phyloP scores from a whole-genome alignment of 2,797 vertebrate genomes.

The Lithobates pipiens region DNA sequence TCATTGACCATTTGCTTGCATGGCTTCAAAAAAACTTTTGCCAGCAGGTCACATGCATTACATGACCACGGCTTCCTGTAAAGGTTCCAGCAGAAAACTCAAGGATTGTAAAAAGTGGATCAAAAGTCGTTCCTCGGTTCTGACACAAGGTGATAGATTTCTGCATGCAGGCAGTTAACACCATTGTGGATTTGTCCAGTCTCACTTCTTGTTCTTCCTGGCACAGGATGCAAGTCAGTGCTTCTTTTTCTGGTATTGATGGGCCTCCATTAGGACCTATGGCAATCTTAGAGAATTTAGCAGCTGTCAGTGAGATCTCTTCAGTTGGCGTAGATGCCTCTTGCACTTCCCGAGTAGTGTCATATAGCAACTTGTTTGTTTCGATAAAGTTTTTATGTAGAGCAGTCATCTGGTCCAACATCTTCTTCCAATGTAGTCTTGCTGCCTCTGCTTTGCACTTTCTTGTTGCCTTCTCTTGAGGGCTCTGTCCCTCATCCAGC shows the following conservation, averaged over 20 bases:
- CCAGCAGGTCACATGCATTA: too few species aligned
- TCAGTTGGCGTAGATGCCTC: conserved; percentile 78
- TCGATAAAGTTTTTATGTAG: conserved; percentile 99
- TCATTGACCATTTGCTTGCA: conserved; percentile 90
- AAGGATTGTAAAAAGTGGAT: too few species aligned
- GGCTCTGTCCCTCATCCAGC: conserved; percentile 81
- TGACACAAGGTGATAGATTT: conserved; percentile 95
- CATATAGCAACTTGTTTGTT: conserved; percentile 94
- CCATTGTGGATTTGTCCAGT: conserved; percentile 89
- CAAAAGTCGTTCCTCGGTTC: conserved; percentile 84
- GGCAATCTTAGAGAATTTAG: conserved; percentile 82
- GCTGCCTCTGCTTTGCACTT: conserved; percentile 97
- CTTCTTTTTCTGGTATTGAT: conserved; percentile 83
- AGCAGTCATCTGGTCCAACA: conserved; percentile 99
- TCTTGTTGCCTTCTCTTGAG: conserved; percentile 93
- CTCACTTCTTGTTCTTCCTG: conserved; percentile 97
- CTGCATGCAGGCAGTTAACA: conserved; percentile 95
- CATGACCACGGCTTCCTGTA: too few species aligned
- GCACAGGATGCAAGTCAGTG: conserved; percentile 96
- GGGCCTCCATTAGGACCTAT: conserved; percentile 89
- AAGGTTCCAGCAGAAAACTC: too few species aligned
- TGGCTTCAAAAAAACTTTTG: conserved; percentile 98
- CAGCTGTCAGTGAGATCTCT: conserved; percentile 73
- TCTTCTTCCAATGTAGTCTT: conserved; percentile 94
- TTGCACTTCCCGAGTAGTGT: conserved; percentile 87